A percentile compares a stretch with the other conserved stretches of the same genome.
Conservation (phyloP, 1,140 invertebrate genomes). For the Camponotus pennsylvanicus region DNA sequence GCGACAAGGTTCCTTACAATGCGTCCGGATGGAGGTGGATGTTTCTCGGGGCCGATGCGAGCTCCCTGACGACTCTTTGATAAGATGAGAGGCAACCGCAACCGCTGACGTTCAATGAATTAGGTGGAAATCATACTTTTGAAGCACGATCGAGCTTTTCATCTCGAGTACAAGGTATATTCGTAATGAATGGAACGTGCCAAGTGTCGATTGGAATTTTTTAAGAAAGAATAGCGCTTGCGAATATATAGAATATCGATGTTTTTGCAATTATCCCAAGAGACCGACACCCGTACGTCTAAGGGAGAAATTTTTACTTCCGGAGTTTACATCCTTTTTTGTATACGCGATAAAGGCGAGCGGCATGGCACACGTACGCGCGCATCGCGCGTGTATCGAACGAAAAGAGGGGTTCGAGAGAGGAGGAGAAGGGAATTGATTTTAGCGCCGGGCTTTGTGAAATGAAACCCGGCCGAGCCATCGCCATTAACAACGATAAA, state of each 20-base stretch:
- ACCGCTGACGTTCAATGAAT: constrained; percentile 40
- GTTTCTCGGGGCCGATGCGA: constrained; percentile 1
- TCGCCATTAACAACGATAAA: constrained; percentile 85
- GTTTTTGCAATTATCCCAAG: not conserved
- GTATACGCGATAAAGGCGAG: constrained; percentile 5
- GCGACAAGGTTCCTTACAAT: constrained; percentile 49
- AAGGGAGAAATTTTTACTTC: constrained; percentile 14
- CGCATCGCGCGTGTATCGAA: constrained; percentile 45
- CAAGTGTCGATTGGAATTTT: not conserved
- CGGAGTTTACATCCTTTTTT: constrained; percentile 19
- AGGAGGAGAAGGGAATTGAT: constrained; percentile 81
- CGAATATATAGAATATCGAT: no score
- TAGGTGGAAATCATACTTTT: constrained; percentile 33
- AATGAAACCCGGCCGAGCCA: constrained; percentile 82
- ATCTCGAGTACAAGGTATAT: not conserved
- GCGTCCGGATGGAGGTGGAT: constrained; percentile 24
- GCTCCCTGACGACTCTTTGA: constrained; percentile 38
- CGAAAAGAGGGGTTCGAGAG: constrained; percentile 63
- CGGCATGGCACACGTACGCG: not conserved
- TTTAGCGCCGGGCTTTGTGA: constrained; percentile 84
- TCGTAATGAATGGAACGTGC: not conserved
- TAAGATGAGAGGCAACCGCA: constrained; percentile 34
- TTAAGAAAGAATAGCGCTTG: not conserved
- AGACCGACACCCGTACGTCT: not conserved
- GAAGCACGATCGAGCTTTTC: constrained; percentile 39